A percentile compares a stretch with the other conserved stretches of the same genome.
Evolutionary conservation across 1,140 invertebrate genomes (phyloP).

Genomic region (Pachyrhynchus sulphureomaculatus): DNA sequence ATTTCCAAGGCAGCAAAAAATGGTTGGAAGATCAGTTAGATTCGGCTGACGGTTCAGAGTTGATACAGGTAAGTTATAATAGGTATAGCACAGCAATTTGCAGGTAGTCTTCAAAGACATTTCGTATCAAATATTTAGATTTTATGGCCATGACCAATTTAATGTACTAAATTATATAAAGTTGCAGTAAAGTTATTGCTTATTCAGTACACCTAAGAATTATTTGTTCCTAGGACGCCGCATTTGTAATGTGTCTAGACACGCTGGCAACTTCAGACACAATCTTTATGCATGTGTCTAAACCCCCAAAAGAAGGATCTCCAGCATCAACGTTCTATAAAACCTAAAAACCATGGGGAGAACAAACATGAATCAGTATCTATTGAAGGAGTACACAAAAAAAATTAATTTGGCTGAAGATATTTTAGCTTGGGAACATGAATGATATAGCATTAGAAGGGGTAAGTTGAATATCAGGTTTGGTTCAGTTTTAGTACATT

Average conservation of each 20-base stretch:
- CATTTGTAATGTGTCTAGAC: conserved; percentile 92
- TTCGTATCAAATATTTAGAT: too few species aligned
- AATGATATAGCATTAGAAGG: conserved; percentile 89
- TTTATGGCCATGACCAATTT: too few species aligned
- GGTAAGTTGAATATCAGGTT: too few species aligned
- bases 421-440: conserved; percentile 91
- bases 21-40: conserved; percentile 95
- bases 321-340: conserved; percentile 72
- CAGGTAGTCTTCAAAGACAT: too few species aligned
- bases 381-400: conserved; percentile 85
- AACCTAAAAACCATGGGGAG: conserved; percentile 63
- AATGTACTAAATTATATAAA: too few species aligned
- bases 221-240: conserved; percentile 68
- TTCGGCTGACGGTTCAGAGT: conserved; percentile 62
- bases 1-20: conserved; percentile 94
- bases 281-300: conserved; percentile 92
- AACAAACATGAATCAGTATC: conserved; percentile 55
- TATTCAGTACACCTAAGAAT: too few species aligned
- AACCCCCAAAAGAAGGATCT: conserved; percentile 87
- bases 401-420: conserved; percentile 98
- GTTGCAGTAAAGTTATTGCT: too few species aligned
- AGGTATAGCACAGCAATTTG: too few species aligned
- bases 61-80: conserved; percentile 79
- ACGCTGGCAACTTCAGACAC: conserved; percentile 68
- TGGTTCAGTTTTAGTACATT: too few species aligned